phyloP scores from a whole-genome alignment of 2,888 invertebrate genomes.

The Tinea trinotella region DNA sequence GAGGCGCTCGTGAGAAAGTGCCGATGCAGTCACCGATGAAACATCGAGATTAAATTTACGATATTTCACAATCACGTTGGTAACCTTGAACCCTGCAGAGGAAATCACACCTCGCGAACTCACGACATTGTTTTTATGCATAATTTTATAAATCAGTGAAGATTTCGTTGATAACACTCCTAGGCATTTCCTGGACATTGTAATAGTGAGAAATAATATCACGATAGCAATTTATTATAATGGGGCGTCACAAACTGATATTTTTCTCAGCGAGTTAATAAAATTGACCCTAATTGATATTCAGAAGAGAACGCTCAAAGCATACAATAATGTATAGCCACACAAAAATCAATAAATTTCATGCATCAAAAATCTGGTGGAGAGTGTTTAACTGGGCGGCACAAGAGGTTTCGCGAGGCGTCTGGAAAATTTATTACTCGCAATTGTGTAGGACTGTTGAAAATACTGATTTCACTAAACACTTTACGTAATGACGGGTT shows the following conservation, averaged over 20 bases:
- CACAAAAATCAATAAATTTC: background rate
- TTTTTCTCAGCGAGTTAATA: too few relatives aligned
- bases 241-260: too few relatives aligned
- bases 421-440: slow-evolving; percentile 16
- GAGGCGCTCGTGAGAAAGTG: slow-evolving; percentile 47
- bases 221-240: background rate
- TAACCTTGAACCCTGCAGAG: slow-evolving; percentile 61
- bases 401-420: slow-evolving; percentile 1
- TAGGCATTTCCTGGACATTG: background rate
- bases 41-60: slow-evolving; percentile 59
- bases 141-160: background rate
- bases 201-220: background rate
- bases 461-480: slow-evolving; percentile 40
- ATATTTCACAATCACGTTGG: slow-evolving; percentile 62
- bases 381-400: background rate
- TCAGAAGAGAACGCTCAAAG: background rate
- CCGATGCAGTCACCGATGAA: slow-evolving; percentile 45
- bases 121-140: slow-evolving; percentile 13
- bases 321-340: background rate
- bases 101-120: slow-evolving; percentile 44
- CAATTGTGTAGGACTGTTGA: slow-evolving; percentile 25
- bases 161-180: background rate
- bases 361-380: background rate
- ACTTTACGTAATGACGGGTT: slow-evolving; percentile 33
- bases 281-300: too few relatives aligned